Evolutionary conservation across 2,113 vertebrate species (phyloP).

Genomic region (Malurus elegans): DNA sequence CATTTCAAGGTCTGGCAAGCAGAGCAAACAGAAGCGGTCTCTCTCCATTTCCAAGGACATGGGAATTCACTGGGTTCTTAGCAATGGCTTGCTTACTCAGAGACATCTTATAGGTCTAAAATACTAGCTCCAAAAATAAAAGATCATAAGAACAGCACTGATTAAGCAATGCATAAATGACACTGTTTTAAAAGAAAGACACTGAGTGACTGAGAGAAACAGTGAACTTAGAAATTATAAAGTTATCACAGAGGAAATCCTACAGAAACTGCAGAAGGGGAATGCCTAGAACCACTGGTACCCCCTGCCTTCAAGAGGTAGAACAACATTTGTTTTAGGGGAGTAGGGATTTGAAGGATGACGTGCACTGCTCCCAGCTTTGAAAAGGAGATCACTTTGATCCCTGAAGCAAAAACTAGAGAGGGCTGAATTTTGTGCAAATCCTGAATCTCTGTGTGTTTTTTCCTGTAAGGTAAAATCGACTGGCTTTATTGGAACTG

Average conservation of each 20-base stretch:
- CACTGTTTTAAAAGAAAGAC: neutral
- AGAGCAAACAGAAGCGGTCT: neutral
- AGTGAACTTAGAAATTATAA: neutral
- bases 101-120: neutral
- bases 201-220: neutral
- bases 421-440: neutral
- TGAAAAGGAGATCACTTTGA: neutral
- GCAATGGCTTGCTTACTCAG: neutral
- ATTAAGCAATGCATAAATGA: neutral
- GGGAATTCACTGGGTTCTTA: neutral
- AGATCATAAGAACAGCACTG: neutral
- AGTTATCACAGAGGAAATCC: neutral
- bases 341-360: neutral
- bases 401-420: neutral
- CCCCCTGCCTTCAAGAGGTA: neutral
- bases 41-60: neutral
- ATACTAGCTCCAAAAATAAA: conserved; percentile 3
- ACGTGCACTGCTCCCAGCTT: neutral
- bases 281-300: neutral
- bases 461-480: neutral
- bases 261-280: neutral
- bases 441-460: neutral
- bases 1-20: neutral
- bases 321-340: neutral
- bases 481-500: neutral